phyloP scores from a whole-genome alignment of 2,113 vertebrate genomes.

The Noturus placidus region DNA sequence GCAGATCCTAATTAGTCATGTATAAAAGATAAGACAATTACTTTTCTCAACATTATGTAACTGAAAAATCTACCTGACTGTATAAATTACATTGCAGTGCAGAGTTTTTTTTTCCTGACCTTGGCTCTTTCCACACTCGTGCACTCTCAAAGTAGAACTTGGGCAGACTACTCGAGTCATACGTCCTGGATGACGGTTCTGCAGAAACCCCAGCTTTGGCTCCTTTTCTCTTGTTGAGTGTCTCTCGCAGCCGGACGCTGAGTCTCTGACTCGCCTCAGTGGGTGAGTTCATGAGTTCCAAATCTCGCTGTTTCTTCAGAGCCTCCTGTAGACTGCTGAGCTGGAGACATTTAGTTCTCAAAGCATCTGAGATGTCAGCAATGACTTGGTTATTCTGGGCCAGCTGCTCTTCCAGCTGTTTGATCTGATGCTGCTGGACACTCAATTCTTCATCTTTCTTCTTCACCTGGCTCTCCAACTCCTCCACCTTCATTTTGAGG shows the following conservation, averaged over 20 bases:
- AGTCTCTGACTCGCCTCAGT: slow-evolving; percentile 61
- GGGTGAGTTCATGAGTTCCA: slow-evolving; percentile 65
- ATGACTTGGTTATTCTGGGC: slow-evolving; percentile 73
- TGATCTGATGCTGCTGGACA: slow-evolving; percentile 73
- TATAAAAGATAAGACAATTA: slow-evolving; percentile 20
- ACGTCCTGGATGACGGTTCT: slow-evolving; percentile 82
- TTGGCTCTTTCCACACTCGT: slow-evolving; percentile 83
- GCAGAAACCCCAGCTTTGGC: slow-evolving; percentile 92
- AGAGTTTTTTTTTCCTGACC: slow-evolving; percentile 65
- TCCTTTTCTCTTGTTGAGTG: slow-evolving; percentile 78
- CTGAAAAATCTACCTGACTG: neutral
- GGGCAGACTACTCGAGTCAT: slow-evolving; percentile 74
- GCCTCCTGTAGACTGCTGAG: slow-evolving; percentile 84
- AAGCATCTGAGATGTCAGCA: slow-evolving; percentile 80
- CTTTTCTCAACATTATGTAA: slow-evolving; percentile 6
- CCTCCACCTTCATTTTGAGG: slow-evolving; percentile 68
- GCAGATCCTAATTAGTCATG: slow-evolving; percentile 35
- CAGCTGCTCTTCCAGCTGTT: slow-evolving; percentile 80
- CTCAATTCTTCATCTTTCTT: slow-evolving; percentile 79
- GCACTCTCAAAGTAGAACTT: slow-evolving; percentile 89
- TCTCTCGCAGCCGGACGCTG: slow-evolving; percentile 67
- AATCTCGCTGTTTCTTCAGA: slow-evolving; percentile 70
- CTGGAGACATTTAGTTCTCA: slow-evolving; percentile 83
- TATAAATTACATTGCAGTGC: too few species aligned
- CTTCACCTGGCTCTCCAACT: slow-evolving; percentile 80